Conservation (phyloP, 2,113 vertebrate genomes). For the Scortum barcoo region DNA sequence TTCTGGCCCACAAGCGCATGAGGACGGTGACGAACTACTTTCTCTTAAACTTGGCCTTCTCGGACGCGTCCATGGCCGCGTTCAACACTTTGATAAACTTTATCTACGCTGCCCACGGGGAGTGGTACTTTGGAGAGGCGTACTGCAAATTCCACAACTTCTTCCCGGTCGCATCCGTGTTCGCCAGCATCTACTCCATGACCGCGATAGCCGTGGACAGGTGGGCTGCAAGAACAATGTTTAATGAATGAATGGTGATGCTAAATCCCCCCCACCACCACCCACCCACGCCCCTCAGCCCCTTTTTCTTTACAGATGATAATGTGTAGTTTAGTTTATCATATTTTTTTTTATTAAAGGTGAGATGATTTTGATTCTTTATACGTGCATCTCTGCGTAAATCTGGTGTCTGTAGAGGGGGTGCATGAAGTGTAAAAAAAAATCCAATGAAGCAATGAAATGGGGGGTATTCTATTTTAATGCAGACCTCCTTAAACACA, state of each 20-base stretch:
- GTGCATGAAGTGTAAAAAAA: not conserved
- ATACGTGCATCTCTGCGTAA: not conserved
- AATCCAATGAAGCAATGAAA: not conserved
- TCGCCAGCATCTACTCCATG: slow-evolving; percentile 99
- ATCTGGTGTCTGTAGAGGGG: not conserved
- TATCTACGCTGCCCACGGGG: slow-evolving; percentile 92
- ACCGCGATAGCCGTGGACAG: slow-evolving; percentile 97
- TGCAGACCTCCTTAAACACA: not conserved
- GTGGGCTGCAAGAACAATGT: slow-evolving; percentile 78
- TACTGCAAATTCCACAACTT: slow-evolving; percentile 99
- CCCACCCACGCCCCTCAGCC: not conserved
- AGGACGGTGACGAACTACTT: slow-evolving; percentile 97
- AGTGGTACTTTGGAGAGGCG: slow-evolving; percentile 97
- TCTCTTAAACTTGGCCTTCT: slow-evolving; percentile 95
- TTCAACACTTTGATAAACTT: slow-evolving; percentile 97
- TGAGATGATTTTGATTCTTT: not conserved
- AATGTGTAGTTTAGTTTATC: not conserved
- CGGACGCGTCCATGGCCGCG: slow-evolving; percentile 96
- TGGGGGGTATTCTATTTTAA: not conserved
- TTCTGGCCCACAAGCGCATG: slow-evolving; percentile 97
- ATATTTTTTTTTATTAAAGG: not conserved
- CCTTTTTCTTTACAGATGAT: not conserved
- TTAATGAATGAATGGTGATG: not conserved
- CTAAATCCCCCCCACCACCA: too few species aligned
- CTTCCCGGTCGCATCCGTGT: slow-evolving; percentile 96